These are phyloP conservation scores for Otis tarda DNA, from an alignment of 2,113 vertebrate species.

Conservation along the genomic window DNA sequence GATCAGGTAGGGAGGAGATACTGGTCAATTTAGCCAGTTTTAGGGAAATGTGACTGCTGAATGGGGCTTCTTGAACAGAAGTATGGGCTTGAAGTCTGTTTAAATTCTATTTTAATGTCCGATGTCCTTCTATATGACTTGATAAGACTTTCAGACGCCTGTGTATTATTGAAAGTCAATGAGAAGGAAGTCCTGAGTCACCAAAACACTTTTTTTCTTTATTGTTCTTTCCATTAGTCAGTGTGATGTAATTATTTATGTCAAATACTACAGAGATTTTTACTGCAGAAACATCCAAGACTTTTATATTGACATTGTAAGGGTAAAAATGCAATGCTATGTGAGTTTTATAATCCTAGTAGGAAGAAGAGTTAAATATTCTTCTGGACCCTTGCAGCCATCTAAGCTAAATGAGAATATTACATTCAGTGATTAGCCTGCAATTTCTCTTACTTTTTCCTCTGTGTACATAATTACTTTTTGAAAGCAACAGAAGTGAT, in stretches of 20 bases:
- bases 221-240: background rate
- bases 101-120: background rate
- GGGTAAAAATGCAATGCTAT: background rate
- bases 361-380: background rate
- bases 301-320: background rate
- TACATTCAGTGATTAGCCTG: background rate
- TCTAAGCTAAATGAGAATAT: background rate
- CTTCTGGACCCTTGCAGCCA: background rate
- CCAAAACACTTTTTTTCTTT: background rate
- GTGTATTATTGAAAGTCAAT: constrained; percentile 16
- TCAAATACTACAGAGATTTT: background rate
- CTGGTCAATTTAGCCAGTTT: background rate
- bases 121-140: background rate
- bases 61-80: background rate
- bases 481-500: constrained; percentile 5
- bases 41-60: background rate
- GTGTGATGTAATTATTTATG: background rate
- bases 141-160: background rate
- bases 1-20: background rate
- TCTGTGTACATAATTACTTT: constrained; percentile 32
- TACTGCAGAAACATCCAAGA: background rate
- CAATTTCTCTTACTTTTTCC: background rate
- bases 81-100: background rate
- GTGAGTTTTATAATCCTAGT: background rate
- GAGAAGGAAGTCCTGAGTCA: background rate